Evolutionary conservation across 2,797 vertebrate species (phyloP).

Genomic region (Sparus aurata): DNA sequence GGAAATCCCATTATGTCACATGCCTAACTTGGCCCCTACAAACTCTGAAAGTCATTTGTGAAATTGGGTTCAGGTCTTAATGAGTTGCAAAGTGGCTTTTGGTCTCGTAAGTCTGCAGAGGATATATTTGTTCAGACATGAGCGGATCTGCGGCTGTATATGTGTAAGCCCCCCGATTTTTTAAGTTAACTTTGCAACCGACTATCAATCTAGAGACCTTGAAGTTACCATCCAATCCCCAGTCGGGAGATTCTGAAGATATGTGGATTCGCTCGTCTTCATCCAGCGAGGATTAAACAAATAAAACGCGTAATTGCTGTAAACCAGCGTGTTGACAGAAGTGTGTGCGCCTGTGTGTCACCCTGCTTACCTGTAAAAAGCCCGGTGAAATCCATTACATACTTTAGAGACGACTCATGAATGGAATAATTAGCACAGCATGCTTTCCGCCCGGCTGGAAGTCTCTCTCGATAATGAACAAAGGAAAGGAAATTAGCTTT

Average conservation of each 20-base stretch:
- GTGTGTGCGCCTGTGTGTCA: slow-evolving; percentile 49
- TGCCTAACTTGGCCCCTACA: slow-evolving; percentile 78
- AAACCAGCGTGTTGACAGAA: slow-evolving; percentile 61
- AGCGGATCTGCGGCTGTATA: slow-evolving; percentile 27
- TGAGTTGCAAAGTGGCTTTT: slow-evolving; percentile 76
- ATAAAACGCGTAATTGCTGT: slow-evolving; percentile 42
- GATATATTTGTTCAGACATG: slow-evolving; percentile 62
- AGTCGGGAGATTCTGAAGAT: slow-evolving; percentile 18
- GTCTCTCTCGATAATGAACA: slow-evolving; percentile 97
- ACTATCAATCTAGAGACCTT: slow-evolving; percentile 20
- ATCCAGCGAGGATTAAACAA: slow-evolving; percentile 34
- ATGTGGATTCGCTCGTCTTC: slow-evolving; percentile 28
- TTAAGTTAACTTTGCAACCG: slow-evolving; percentile 50
- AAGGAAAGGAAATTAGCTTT: slow-evolving; percentile 98
- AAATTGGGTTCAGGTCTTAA: slow-evolving; percentile 79
- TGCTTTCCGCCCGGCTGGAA: slow-evolving; percentile 96
- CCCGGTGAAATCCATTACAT: slow-evolving; percentile 94
- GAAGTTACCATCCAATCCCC: slow-evolving; percentile 12
- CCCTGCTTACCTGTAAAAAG: slow-evolving; percentile 91
- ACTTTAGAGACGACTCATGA: slow-evolving; percentile 92
- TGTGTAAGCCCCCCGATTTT: slow-evolving; percentile 30
- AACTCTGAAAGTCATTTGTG: slow-evolving; percentile 79
- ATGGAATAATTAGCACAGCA: slow-evolving; percentile 99
- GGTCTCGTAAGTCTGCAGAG: slow-evolving; percentile 64
- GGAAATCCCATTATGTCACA: slow-evolving; percentile 85